Percentiles rank a stretch among this genome's conserved stretches.
Evolutionary conservation across 2,113 vertebrate species (phyloP).

Genomic region (Scartelaos histophorus): DNA sequence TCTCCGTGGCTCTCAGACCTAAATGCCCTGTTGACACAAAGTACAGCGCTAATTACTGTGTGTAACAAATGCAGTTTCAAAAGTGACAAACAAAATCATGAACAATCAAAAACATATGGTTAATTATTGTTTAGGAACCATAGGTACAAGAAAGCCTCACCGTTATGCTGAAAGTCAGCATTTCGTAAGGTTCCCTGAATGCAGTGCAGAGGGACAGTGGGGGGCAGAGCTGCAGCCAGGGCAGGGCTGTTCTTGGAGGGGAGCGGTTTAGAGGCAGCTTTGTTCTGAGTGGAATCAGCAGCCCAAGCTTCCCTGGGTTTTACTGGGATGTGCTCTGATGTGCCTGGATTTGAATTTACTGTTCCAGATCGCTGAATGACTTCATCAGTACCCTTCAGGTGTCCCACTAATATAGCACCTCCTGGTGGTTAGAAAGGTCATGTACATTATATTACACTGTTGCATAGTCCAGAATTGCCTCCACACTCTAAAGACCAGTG

Average conservation of each 20-base stretch:
- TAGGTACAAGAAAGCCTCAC: slow-evolving; percentile 35
- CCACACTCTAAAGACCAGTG: slow-evolving; percentile 1
- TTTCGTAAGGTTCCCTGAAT: slow-evolving; percentile 58
- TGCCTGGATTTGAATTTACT: slow-evolving; percentile 6
- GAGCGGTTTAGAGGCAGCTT: slow-evolving; percentile 27
- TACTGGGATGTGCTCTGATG: rapidly evolving
- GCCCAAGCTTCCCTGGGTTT: slow-evolving; percentile 29
- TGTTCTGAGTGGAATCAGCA: slow-evolving; percentile 10
- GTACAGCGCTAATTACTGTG: background rate
- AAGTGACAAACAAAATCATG: no score
- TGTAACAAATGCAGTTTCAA: background rate
- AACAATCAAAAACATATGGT: no score
- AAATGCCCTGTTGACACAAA: slow-evolving; percentile 46
- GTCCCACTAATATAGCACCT: slow-evolving; percentile 56
- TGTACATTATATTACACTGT: background rate
- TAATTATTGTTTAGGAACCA: background rate
- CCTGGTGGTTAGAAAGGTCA: slow-evolving; percentile 36
- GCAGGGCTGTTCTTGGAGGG: slow-evolving; percentile 9
- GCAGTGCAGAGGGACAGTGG: slow-evolving; percentile 18
- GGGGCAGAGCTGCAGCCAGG: slow-evolving; percentile 2
- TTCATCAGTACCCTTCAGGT: slow-evolving; percentile 12
- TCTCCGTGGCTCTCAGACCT: slow-evolving; percentile 50
- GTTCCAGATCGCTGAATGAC: slow-evolving; percentile 25
- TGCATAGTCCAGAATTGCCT: background rate
- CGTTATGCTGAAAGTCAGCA: slow-evolving; percentile 71